Conservation (phyloP, 1,140 invertebrate species). For the Spodoptera frugiperda region DNA sequence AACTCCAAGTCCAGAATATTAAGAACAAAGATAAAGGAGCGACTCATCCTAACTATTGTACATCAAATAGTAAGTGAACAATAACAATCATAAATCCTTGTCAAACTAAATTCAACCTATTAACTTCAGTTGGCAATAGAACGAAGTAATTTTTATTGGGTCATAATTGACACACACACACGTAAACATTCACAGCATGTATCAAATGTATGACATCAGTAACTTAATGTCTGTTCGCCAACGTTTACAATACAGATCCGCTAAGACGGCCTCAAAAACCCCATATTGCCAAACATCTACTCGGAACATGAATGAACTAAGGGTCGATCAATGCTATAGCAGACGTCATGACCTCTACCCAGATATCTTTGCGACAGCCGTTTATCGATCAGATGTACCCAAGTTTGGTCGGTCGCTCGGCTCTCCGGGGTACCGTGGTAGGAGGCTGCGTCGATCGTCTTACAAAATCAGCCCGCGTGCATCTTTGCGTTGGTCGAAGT, state of each 20-base stretch:
- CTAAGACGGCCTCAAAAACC: constrained; percentile 71
- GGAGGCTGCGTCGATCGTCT: constrained; percentile 72
- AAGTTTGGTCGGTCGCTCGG: not conserved
- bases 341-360: constrained; percentile 77
- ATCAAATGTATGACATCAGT: constrained; percentile 35
- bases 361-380: constrained; percentile 27
- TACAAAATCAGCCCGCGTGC: constrained; percentile 81
- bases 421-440: constrained; percentile 64
- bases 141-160: too few species aligned
- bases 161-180: not conserved
- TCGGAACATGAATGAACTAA: constrained; percentile 72
- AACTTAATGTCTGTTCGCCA: constrained; percentile 30
- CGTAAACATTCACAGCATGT: constrained; percentile 25
- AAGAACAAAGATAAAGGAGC: too few species aligned
- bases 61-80: too few species aligned
- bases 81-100: too few species aligned
- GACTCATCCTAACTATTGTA: too few species aligned
- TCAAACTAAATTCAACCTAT: too few species aligned
- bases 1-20: too few species aligned
- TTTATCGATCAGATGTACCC: constrained; percentile 13
- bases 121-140: too few species aligned
- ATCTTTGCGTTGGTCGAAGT: constrained; percentile 82
- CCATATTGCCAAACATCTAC: constrained; percentile 78
- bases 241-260: constrained; percentile 68
- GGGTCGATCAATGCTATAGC: constrained; percentile 78